phyloP scores from a whole-genome alignment of 2,888 invertebrate genomes.

The Volucella inanis region DNA sequence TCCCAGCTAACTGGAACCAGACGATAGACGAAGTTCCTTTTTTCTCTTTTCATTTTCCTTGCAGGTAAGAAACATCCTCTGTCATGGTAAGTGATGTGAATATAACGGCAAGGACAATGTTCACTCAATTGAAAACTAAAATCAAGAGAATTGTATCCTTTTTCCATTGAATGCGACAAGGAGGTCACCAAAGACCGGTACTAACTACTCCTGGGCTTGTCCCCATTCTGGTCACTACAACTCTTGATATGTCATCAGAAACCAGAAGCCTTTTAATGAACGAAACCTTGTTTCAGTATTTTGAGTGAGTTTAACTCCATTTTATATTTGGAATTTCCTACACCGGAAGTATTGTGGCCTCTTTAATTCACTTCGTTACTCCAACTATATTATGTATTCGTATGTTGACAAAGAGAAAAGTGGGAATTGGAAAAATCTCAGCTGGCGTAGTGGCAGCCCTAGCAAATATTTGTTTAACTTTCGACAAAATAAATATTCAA shows the following conservation, averaged over 20 bases:
- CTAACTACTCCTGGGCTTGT: neutral
- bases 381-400: neutral
- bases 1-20: conserved; percentile 29
- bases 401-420: conserved; percentile 27
- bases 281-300: neutral
- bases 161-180: conserved; percentile 34
- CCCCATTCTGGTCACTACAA: conserved; percentile 21
- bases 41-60: neutral
- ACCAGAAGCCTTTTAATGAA: conserved; percentile 56
- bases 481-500: conserved; percentile 57
- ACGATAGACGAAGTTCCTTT: conserved; percentile 17
- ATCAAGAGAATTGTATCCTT: conserved; percentile 3
- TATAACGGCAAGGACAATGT: conserved; percentile 64
- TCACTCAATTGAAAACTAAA: conserved; percentile 62
- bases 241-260: conserved; percentile 31
- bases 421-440: conserved; percentile 55
- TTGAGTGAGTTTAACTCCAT: too few species aligned
- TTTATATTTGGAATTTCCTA: conserved; percentile 3
- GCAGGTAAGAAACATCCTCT: neutral
- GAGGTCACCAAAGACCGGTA: neutral
- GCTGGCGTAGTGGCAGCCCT: conserved; percentile 43
- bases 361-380: conserved; percentile 1
- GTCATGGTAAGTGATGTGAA: conserved; percentile 50
- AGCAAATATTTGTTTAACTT: conserved; percentile 68
- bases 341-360: conserved; percentile 47